These are phyloP conservation scores for Terebella lapidaria DNA, from an alignment of 2,888 invertebrate species.

Conservation along the genomic window DNA sequence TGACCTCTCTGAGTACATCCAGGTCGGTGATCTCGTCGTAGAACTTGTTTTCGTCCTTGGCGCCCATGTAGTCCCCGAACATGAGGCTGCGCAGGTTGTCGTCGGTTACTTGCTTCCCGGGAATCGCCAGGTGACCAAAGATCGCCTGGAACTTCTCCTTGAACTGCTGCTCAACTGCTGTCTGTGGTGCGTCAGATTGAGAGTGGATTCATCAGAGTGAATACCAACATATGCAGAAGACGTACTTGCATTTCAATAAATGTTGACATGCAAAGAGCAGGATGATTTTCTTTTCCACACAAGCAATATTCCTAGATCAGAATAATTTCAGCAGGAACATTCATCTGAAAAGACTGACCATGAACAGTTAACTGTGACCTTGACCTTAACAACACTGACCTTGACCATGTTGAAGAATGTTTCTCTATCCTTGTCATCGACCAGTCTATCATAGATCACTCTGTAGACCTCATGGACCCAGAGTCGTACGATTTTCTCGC, in stretches of 20 bases:
- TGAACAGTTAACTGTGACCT: too few relatives aligned
- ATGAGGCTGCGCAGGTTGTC: constrained; percentile 48
- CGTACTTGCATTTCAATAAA: too few relatives aligned
- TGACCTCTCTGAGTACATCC: constrained; percentile 41
- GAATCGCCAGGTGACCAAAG: constrained; percentile 40
- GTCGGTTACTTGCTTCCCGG: constrained; percentile 39
- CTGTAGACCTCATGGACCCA: constrained; percentile 53
- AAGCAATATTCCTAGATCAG: too few relatives aligned
- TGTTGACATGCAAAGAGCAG: too few relatives aligned
- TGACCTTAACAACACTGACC: too few relatives aligned
- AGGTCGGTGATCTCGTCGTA: constrained; percentile 48
- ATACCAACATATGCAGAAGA: background rate
- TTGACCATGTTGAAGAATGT: constrained; percentile 48
- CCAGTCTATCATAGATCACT: constrained; percentile 51
- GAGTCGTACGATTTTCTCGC: constrained; percentile 42
- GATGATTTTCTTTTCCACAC: too few relatives aligned
- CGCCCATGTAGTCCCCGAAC: constrained; percentile 47
- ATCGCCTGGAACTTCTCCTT: constrained; percentile 47
- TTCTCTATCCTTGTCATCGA: constrained; percentile 42
- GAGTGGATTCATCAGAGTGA: background rate
- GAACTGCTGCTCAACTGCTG: constrained; percentile 42
- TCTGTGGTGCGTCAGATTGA: too few relatives aligned
- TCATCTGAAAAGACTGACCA: too few relatives aligned
- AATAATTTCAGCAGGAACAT: too few relatives aligned
- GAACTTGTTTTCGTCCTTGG: constrained; percentile 34